Percentiles rank a stretch among this genome's conserved stretches.
Conservation (phyloP, 2,888 invertebrate species). For the Hirtodrosophila alboralis region DNA sequence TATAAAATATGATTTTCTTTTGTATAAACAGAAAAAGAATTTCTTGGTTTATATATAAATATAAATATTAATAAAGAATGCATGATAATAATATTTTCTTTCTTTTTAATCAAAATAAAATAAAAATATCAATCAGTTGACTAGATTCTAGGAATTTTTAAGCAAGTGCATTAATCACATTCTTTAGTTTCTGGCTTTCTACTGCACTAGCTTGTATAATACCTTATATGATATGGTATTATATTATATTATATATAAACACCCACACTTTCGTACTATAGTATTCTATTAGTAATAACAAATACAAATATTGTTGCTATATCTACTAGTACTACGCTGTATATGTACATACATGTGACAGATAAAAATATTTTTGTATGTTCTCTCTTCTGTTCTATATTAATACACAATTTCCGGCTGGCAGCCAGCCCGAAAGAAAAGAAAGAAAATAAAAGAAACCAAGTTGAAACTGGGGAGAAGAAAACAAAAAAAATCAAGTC, state of each 20-base stretch:
- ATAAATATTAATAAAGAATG: too few relatives aligned
- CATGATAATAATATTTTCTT: too few relatives aligned
- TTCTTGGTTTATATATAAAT: too few relatives aligned
- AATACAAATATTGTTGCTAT: conserved; percentile 31
- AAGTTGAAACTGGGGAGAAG: conserved; percentile 18
- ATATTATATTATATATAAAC: conserved; percentile 1
- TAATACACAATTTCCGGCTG: conserved; percentile 72
- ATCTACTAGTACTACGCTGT: conserved; percentile 34
- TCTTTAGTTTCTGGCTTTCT: too few relatives aligned
- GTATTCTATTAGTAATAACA: conserved; percentile 44
- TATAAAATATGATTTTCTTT: too few relatives aligned
- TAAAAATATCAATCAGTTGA: background rate
- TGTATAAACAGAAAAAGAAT: too few relatives aligned
- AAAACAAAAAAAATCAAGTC: too few relatives aligned
- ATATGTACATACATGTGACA: conserved; percentile 44
- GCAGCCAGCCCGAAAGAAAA: conserved; percentile 16
- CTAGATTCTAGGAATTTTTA: too few relatives aligned
- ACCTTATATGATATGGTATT: too few relatives aligned
- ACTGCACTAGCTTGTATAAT: too few relatives aligned
- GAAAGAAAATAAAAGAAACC: conserved; percentile 15
- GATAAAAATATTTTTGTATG: conserved; percentile 59
- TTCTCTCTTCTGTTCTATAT: conserved; percentile 49
- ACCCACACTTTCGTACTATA: conserved; percentile 4
- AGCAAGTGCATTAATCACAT: too few relatives aligned
- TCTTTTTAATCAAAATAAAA: too few relatives aligned